phyloP scores from a whole-genome alignment of 2,888 invertebrate genomes.

The Chrysina gloriosa region DNA sequence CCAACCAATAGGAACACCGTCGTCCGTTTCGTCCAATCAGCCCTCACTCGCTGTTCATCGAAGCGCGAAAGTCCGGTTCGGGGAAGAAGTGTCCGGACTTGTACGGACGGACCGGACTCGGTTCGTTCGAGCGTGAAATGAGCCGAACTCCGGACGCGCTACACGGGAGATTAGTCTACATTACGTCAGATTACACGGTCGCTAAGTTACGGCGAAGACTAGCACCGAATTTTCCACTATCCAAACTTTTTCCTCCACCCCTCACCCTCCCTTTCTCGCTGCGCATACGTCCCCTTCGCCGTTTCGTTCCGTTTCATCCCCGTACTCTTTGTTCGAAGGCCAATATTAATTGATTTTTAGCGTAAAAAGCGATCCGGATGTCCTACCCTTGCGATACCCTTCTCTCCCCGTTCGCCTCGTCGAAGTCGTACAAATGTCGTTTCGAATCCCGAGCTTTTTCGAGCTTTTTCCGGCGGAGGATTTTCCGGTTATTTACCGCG shows the following conservation, averaged over 20 bases:
- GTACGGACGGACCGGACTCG: slow-evolving; percentile 45
- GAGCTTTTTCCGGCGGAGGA: slow-evolving; percentile 8
- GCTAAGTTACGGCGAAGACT: neutral
- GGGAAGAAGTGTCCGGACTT: slow-evolving; percentile 50
- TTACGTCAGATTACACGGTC: slow-evolving; percentile 59
- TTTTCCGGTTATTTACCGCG: slow-evolving; percentile 20
- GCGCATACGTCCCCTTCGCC: neutral
- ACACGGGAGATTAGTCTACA: slow-evolving; percentile 57
- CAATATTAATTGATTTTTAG: too few species aligned
- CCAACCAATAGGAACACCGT: too few species aligned
- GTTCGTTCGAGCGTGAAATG: slow-evolving; percentile 58
- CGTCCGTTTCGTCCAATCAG: slow-evolving; percentile 60
- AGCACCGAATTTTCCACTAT: too few species aligned
- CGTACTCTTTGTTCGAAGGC: too few species aligned
- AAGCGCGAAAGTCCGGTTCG: slow-evolving; percentile 54
- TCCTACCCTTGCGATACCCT: too few species aligned
- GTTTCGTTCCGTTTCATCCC: neutral
- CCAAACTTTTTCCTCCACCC: neutral
- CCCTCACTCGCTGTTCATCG: slow-evolving; percentile 52
- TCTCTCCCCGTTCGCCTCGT: neutral
- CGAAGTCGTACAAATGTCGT: too few species aligned
- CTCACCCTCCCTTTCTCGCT: neutral
- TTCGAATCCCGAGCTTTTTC: neutral
- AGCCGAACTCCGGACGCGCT: slow-evolving; percentile 55
- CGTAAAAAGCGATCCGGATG: too few species aligned